Conservation (phyloP, 2,113 vertebrate species). For the Electrona antarctica region DNA sequence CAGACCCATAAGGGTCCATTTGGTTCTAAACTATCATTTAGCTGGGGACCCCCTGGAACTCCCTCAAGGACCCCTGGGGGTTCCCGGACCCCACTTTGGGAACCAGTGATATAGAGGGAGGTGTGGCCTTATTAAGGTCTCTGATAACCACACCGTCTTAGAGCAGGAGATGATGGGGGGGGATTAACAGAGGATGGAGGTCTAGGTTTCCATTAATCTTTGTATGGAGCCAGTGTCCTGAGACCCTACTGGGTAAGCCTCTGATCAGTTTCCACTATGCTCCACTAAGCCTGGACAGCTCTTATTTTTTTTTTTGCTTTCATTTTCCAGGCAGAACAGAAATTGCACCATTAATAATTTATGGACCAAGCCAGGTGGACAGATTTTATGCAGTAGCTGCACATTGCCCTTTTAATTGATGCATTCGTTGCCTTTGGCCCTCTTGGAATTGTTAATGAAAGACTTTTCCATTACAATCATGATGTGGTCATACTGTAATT, state of each 20-base stretch:
- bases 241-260: conserved; percentile 66
- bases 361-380: conserved; percentile 64
- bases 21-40: too few relatives aligned
- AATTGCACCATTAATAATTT: conserved; percentile 85
- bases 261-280: conserved; percentile 81
- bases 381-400: conserved; percentile 65
- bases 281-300: conserved; percentile 80
- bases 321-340: conserved; percentile 74
- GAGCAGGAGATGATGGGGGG: conserved; percentile 12
- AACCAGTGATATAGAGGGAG: not conserved
- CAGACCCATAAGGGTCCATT: too few relatives aligned
- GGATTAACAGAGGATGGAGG: conserved; percentile 46
- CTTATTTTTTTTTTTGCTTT: conserved; percentile 70
- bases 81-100: too few relatives aligned
- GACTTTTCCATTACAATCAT: conserved; percentile 9
- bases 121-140: conserved; percentile 49
- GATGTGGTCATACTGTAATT: not conserved
- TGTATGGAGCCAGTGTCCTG: conserved; percentile 65
- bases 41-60: too few relatives aligned
- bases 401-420: conserved; percentile 30
- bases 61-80: too few relatives aligned
- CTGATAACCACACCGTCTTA: conserved; percentile 43
- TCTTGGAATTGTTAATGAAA: conserved; percentile 19
- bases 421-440: conserved; percentile 14
- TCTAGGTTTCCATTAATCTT: conserved; percentile 77